phyloP scores from a whole-genome alignment of 2,797 vertebrate genomes.

The Taenioides sp. region DNA sequence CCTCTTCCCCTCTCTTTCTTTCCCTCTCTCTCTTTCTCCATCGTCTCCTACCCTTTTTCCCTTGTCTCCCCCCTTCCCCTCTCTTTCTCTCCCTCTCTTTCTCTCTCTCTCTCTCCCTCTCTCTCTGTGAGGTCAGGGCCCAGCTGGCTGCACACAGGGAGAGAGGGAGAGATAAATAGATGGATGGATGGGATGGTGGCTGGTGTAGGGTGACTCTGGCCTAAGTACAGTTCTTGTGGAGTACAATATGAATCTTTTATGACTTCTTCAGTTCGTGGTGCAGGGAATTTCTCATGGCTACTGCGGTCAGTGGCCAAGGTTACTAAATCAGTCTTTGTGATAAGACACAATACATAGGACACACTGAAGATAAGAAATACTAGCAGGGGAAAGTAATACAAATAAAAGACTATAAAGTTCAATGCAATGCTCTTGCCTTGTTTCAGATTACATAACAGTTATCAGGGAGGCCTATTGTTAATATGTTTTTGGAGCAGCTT shows the following conservation, averaged over 20 bases:
- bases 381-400: not conserved
- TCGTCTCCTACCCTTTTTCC: no score
- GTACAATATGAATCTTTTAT: slow-evolving; percentile 45
- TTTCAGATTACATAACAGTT: no score
- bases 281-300: slow-evolving; percentile 50
- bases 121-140: slow-evolving; percentile 59
- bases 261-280: slow-evolving; percentile 26
- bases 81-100: not conserved
- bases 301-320: slow-evolving; percentile 23
- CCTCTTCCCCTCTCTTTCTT: no score
- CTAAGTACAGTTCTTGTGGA: slow-evolving; percentile 60
- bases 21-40: no score
- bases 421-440: not conserved
- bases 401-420: not conserved
- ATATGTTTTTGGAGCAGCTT: no score
- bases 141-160: slow-evolving; percentile 51
- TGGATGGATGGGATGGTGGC: slow-evolving; percentile 30
- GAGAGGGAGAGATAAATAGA: slow-evolving; percentile 15
- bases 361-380: not conserved
- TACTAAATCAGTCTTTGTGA: slow-evolving; percentile 10
- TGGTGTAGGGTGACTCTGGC: slow-evolving; percentile 66
- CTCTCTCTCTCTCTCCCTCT: slow-evolving; percentile 9
- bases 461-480: no score
- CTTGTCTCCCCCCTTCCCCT: no score
- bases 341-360: not conserved